Base-by-base conservation (phyloP, 1,140 invertebrate genomes). In the Schlechtendalia chinensis region DNA sequence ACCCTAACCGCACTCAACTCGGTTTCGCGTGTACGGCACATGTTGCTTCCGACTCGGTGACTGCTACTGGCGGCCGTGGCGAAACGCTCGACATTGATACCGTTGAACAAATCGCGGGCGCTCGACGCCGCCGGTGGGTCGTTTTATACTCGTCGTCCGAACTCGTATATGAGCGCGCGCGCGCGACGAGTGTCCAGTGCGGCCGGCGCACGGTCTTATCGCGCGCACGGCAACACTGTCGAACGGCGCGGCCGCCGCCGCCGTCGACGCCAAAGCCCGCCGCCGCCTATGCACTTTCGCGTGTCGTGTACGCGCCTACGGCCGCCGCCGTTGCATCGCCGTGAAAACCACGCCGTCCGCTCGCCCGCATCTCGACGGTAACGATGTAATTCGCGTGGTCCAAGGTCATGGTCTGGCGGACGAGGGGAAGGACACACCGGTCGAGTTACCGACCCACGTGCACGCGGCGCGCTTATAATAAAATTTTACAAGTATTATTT, bases 1-100 rank as follows among this genome's bases (percentile, higher is more conserved):
- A 79, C 75, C 75, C 75, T 79, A 79, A 79, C 75, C 75, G 75
- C 75, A 79, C 75, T 79, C 75, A 79, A 79, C 75, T 79, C 22
- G 56, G 14, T 22, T 16, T 22, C 32, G 74, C 56, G 74, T 77
- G 53, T 53, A 79, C 75, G 59, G 58, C 58, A 79, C 75, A 79
- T 79, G 75, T 79, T 50, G 75, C 56, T 59, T 54, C 24, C 75
- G 58, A 54, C 69, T 53, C 69, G 58, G 4, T 53, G 16, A 61
- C 29, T 47, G 47, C 75, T 29, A 63, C 75, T 45, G 58, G 24
- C 75, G 22, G n/a, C 54, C 53, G 54, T 22, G 24, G 56, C 74
- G 56, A 61, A 79, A 47, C 75, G 75, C 75, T 79, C 54, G 75
- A 63, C 56, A 79, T 79, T 79, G 75, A 79, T 39, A 63, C n/a